Evolutionary conservation across 2,888 invertebrate genomes (phyloP).

Genomic region (Heliconius ismenius): DNA sequence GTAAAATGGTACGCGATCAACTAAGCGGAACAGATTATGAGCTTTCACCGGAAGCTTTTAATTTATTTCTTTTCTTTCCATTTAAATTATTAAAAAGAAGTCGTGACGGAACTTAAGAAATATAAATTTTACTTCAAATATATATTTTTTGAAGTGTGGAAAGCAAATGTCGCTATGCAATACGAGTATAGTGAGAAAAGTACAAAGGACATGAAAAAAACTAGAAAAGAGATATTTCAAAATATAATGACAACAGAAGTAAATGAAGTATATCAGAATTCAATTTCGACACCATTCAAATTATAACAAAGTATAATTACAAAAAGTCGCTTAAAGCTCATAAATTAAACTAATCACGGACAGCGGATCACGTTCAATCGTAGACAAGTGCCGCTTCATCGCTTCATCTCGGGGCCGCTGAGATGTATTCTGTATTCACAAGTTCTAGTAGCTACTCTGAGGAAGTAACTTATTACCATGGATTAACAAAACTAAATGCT

Average conservation of each 20-base stretch:
- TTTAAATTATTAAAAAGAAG: background rate
- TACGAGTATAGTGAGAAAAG: no score
- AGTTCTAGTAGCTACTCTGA: background rate
- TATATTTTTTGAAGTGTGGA: no score
- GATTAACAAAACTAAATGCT: background rate
- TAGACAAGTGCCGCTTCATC: conserved; percentile 41
- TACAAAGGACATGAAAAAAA: no score
- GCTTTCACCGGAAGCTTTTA: background rate
- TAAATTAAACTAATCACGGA: conserved; percentile 3
- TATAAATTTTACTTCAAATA: no score
- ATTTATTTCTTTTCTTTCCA: background rate
- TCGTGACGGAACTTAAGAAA: background rate
- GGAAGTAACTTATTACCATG: background rate
- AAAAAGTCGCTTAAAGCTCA: conserved; percentile 19
- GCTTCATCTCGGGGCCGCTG: conserved; percentile 26
- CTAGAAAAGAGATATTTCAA: no score
- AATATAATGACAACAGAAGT: no score
- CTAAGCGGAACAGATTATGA: conserved; percentile 14
- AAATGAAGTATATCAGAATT: no score
- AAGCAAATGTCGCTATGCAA: no score
- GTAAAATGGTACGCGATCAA: conserved; percentile 40
- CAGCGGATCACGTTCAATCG: conserved; percentile 36
- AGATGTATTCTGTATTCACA: conserved; percentile 23
- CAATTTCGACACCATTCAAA: no score
- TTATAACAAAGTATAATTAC: background rate